These are phyloP conservation scores for Nixonia krombeini DNA, from an alignment of 1,140 invertebrate genomes.

Conservation along the genomic window DNA sequence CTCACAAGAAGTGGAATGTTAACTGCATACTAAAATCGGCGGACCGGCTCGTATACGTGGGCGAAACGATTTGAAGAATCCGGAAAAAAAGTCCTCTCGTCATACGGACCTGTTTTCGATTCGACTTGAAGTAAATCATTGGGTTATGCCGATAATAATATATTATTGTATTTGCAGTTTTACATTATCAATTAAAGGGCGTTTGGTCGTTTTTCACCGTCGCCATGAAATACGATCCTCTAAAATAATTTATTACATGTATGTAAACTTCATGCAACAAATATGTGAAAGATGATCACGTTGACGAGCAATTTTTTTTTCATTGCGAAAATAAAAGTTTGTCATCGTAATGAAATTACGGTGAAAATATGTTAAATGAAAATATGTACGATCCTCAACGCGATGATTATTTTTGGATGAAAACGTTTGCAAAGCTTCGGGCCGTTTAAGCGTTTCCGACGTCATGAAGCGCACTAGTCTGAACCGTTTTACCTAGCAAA, in stretches of 20 bases:
- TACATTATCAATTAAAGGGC: conserved; percentile 25
- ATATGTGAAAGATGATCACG: too few relatives aligned
- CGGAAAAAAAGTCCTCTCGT: conserved; percentile 40
- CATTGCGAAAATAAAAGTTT: too few relatives aligned
- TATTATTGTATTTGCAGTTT: conserved; percentile 33
- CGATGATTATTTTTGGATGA: conserved; percentile 9
- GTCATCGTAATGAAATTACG: too few relatives aligned
- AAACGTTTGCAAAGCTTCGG: conserved; percentile 15
- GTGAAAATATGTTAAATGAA: too few relatives aligned
- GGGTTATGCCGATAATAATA: conserved; percentile 21
- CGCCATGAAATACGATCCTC: too few relatives aligned
- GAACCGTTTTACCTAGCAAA: conserved; percentile 22
- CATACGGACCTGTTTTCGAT: conserved; percentile 40
- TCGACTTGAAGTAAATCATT: conserved; percentile 24
- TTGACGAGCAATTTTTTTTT: too few relatives aligned
- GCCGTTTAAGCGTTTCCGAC: conserved; percentile 16
- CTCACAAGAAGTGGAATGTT: conserved; percentile 25
- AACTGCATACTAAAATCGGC: conserved; percentile 35
- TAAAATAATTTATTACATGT: too few relatives aligned
- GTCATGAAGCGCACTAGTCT: conserved; percentile 8
- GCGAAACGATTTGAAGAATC: conserved; percentile 35
- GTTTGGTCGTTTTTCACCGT: too few relatives aligned
- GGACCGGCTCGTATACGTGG: conserved; percentile 23
- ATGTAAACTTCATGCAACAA: too few relatives aligned
- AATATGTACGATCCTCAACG: neutral